These are phyloP conservation scores for Tipula helvola DNA, from an alignment of 2,888 invertebrate species.

Conservation along the genomic window DNA sequence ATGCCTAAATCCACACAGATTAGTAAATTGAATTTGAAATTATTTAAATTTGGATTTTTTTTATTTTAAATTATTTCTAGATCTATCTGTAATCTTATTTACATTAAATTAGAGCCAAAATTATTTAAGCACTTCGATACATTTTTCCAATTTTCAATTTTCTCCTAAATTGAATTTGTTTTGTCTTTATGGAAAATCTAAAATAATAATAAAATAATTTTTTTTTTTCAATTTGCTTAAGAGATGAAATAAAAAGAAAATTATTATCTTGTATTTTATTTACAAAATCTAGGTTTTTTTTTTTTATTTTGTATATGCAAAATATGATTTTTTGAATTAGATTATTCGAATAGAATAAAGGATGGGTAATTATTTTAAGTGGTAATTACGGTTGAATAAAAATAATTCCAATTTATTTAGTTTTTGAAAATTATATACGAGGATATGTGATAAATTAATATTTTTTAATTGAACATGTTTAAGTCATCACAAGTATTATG, in stretches of 20 bases:
- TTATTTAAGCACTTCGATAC: not conserved
- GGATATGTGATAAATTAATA: too few species aligned
- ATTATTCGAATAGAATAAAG: not conserved
- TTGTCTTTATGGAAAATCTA: not conserved
- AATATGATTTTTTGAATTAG: not conserved
- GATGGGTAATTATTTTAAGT: not conserved
- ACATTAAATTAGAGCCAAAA: not conserved
- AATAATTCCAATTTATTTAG: not conserved
- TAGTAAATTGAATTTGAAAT: not conserved
- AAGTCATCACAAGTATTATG: too few species aligned
- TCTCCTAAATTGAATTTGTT: not conserved
- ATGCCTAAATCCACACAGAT: not conserved
- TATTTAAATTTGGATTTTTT: not conserved
- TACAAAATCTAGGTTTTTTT: not conserved
- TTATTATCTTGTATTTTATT: not conserved
- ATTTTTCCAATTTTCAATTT: not conserved
- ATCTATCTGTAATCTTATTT: not conserved
- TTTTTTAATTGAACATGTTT: too few species aligned
- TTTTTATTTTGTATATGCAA: not conserved
- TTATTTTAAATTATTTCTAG: not conserved
- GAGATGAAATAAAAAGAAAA: not conserved
- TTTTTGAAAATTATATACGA: too few species aligned
- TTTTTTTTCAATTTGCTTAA: not conserved
- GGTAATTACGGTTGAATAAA: not conserved
- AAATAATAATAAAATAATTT: not conserved